These are phyloP conservation scores for Dryas iulia DNA, from an alignment of 1,140 invertebrate species.

Conservation along the genomic window DNA sequence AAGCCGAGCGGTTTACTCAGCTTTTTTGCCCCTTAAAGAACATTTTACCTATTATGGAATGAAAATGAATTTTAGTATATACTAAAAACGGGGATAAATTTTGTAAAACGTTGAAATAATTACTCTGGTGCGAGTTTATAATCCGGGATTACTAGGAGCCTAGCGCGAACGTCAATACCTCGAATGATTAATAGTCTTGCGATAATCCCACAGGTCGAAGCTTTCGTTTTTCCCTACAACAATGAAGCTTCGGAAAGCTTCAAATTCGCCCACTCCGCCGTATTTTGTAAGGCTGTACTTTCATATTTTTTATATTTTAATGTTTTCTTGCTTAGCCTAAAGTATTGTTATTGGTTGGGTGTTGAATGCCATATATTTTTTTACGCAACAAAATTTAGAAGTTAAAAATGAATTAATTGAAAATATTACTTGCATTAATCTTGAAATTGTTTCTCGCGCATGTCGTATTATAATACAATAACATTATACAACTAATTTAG, in stretches of 20 bases:
- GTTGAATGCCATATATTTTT: too few relatives aligned
- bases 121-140: conserved; percentile 41
- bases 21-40: not conserved
- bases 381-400: too few relatives aligned
- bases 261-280: conserved; percentile 17
- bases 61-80: not conserved
- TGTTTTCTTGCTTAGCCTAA: not conserved
- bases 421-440: not conserved
- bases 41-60: not conserved
- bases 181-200: conserved; percentile 60
- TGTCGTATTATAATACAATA: not conserved
- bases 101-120: conserved; percentile 45
- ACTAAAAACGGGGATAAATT: not conserved
- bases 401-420: too few relatives aligned
- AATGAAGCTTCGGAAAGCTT: conserved; percentile 32
- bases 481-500: not conserved
- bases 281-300: conserved; percentile 7
- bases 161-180: conserved; percentile 50
- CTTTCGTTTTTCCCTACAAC: conserved; percentile 33
- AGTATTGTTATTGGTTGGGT: not conserved
- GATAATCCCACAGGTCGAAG: conserved; percentile 53
- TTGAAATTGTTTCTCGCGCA: not conserved
- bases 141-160: conserved; percentile 53
- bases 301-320: not conserved
- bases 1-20: not conserved